These are phyloP conservation scores for Serripes groenlandicus DNA, from an alignment of 2,888 invertebrate genomes.

Conservation along the genomic window DNA sequence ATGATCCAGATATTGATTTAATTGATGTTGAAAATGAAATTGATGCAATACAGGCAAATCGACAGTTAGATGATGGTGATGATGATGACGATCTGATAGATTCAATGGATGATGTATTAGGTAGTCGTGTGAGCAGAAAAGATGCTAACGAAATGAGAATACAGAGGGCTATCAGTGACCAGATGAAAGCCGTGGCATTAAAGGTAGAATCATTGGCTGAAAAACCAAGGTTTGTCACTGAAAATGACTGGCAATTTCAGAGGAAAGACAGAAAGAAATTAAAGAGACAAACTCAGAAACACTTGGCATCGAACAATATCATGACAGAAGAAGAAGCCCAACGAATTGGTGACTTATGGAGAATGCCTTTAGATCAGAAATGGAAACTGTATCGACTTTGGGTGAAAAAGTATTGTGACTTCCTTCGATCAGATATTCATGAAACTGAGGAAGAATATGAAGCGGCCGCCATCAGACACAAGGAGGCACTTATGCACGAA, in stretches of 20 bases:
- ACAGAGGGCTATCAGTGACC: conserved; percentile 29
- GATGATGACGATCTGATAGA: conserved; percentile 46
- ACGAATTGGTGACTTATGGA: conserved; percentile 74
- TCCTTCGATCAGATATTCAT: conserved; percentile 64
- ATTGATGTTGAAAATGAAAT: conserved; percentile 69
- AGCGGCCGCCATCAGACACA: conserved; percentile 66
- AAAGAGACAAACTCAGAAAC: conserved; percentile 54
- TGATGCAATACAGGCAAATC: conserved; percentile 59
- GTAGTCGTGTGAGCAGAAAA: conserved; percentile 4
- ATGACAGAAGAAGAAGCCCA: conserved; percentile 72
- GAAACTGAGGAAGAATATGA: conserved; percentile 72
- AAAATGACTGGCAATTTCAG: conserved; percentile 48
- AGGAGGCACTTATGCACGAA: conserved; percentile 74
- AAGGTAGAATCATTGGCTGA: conserved; percentile 42
- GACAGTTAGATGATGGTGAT: conserved; percentile 67
- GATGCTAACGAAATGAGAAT: conserved; percentile 8
- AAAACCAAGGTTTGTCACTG: conserved; percentile 1
- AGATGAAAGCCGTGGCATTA: conserved; percentile 50
- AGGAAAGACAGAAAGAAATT: conserved; percentile 57
- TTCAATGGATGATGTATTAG: neutral
- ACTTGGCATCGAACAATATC: conserved; percentile 64
- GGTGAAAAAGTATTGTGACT: conserved; percentile 73
- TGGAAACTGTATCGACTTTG: conserved; percentile 87
- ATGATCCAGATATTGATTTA: conserved; percentile 62
- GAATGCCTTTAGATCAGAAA: conserved; percentile 79